These are phyloP conservation scores for Dinoponera quadriceps DNA, from an alignment of 1,140 invertebrate genomes.

Conservation along the genomic window DNA sequence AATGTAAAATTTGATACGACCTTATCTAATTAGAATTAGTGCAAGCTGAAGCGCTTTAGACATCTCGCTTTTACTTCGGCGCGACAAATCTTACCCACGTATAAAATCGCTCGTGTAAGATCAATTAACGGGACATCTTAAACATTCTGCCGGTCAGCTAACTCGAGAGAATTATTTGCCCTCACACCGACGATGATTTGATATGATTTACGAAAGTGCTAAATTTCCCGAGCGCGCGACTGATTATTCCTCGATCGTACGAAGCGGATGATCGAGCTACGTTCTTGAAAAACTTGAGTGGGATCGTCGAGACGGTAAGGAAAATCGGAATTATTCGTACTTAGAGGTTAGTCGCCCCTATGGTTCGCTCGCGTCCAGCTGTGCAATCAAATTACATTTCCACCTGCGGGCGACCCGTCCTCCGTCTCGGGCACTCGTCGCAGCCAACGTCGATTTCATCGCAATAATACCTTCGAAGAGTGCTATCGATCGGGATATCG, in stretches of 20 bases:
- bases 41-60: too few relatives aligned
- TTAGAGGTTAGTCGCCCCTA: not conserved
- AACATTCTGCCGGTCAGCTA: too few relatives aligned
- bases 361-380: conserved; percentile 5
- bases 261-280: not conserved
- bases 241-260: not conserved
- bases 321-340: not conserved
- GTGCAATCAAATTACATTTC: conserved; percentile 8
- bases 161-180: too few relatives aligned
- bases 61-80: too few relatives aligned
- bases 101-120: too few relatives aligned
- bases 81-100: too few relatives aligned
- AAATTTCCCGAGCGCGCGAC: not conserved
- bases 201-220: not conserved
- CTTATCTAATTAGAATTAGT: too few relatives aligned
- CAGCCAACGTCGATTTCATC: not conserved
- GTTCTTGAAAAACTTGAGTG: conserved; percentile 5
- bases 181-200: too few relatives aligned
- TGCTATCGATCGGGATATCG: not conserved
- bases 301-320: not conserved
- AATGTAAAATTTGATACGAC: too few relatives aligned
- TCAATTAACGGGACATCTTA: too few relatives aligned
- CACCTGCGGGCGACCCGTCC: conserved; percentile 9
- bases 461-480: not conserved
- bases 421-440: conserved; percentile 3